Evolutionary conservation across 64 coral and sea anemone genomes (phyloP), one percentile per base, ranked within the genome.

Genomic region (Orbicella faveolata): DNA sequence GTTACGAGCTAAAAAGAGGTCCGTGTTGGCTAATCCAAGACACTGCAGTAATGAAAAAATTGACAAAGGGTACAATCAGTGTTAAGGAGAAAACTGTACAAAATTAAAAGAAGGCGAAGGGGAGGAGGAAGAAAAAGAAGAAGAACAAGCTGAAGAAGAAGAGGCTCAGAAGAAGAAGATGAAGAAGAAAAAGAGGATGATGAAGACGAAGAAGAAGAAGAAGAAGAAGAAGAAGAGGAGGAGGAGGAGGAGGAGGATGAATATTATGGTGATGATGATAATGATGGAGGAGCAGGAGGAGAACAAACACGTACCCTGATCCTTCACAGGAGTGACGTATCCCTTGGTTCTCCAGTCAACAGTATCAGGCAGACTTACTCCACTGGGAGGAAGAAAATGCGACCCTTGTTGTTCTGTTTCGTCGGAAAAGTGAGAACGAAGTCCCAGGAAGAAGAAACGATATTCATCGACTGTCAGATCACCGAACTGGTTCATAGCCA

Each of bases 291-390:
- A 93, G 34, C 63, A 89, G 36, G 15, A 59, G 55, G 9, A 59
- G 20, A 68, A 4, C 1, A 34, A 4, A 75, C 20, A 69, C 77
- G 17, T 87, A 94, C 96, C 86, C 78, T 98, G 96, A 75, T 98
- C 89, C 81, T 98, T 98, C 7, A 98, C 93, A 9, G 86, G 89
- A 23, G 96, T 98, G 41, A 98, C 96, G 76, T 98, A 98, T 33
- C 96, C 96, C 72, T 94, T 53, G 1, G 74, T 92, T 67, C 96
- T 94, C 96, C 96, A 98, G 36, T 98, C 96, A 6, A 98, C 93
- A 39, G 80, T 48, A 9, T 19, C 12, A 17, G 96, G 96, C 61
- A 98, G 75, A 33, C 54, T 73, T 16, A 98, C 92, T 76, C 89
- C 88, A 48, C 76, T 81, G 10, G 96, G 93, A 26, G 92, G 75